Base-by-base conservation (phyloP, 2,797 vertebrate species). In the Podarcis siculus region DNA sequence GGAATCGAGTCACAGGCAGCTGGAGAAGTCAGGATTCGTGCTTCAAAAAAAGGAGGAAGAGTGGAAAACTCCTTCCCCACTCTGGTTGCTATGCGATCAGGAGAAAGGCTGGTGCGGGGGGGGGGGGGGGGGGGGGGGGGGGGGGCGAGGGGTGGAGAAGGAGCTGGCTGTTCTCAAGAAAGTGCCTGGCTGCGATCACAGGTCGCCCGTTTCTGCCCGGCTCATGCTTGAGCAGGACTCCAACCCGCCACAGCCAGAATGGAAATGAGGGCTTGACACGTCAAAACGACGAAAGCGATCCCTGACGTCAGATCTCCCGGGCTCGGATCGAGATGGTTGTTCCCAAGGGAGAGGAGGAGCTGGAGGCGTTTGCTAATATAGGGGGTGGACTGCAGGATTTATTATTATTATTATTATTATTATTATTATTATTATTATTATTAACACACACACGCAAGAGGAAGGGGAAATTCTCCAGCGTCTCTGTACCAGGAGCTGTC, bases 281-380 rank as follows among this genome's bases (percentile, higher is more conserved):
- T 98, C 98, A 98, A 97, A 96, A 97, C 97, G 96, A 98, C 98
- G 97, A 97, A 95, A 96, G 96, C 95, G 95, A 96, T 90, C 95
- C 78, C 97, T 98, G 98, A 99, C 98, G 98, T 98, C 98, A 98
- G 95, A 96, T 97, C 96, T 97, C 98, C 97, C 98, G 97, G 95
- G 95, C 96, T 96, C 95, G 94, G 96, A 97, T 95, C 95, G 94
- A 93, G 95, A 95, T 93, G 96, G 95, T 93, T 69, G 95, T 96
- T 98, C 97, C 97, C 96, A 86, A 77, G 89, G 49, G 77, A 90
- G 90, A 92, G 93, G 81, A 92, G 91, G 89, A 83, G 84, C 4
- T 45, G 83, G 94, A 93, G 94, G 93, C 86, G 85, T 93, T 88
- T 66, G 84, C 92, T 90, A 90, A 90, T 91, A 83, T 88, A 90